Base-by-base conservation (phyloP, 2,113 vertebrate genomes). In the Phasianus colchicus region DNA sequence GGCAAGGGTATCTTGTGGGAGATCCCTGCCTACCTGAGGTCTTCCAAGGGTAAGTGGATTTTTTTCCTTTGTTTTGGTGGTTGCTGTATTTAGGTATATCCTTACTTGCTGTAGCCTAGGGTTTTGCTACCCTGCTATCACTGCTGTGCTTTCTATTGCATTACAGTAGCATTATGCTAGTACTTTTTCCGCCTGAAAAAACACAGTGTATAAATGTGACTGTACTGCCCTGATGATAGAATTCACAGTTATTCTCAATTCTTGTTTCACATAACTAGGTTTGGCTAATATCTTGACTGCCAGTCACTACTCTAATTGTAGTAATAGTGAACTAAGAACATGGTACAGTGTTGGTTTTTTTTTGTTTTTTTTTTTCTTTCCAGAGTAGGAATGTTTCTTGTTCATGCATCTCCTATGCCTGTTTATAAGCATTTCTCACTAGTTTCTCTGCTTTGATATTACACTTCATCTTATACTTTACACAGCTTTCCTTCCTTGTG, bases 401-500 rank as follows among this genome's bases (percentile, higher is more conserved):
- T 71, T 92, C 6, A 11, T 25, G 11, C 8, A 15, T 70, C 65
- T 11, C 10, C 14, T 61, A 7, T 58, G 43, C 43, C 34, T 78
- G 13, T 55, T 88, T 73, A 24, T 83, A 55, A 86, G 74, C 27
- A 14, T 32, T 55, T 4, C 20, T 82, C 2, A 1, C 32, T 50
- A 4, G 43, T 75, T 60, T 69, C 11, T 86, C 47, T 45, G 22
- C 5, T 52, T 79, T 63, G 10, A 16, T 66, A 42, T 4, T 57
- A 18, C 30, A 63, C 29, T 83, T 89, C 50, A 22, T 29, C 36
- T 66, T 55, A 27, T 19, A 27, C 45, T 91, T 91, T 72, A 18
- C 40, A 58, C 3, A 50, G 4, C 63, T 83, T 57, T 40, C 61
- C 43, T 66, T 83, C 25, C 17, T 66, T 0, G 0, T 0, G 1